Evolutionary conservation across 2,888 invertebrate species (phyloP).

Genomic region (Agrotis puta): DNA sequence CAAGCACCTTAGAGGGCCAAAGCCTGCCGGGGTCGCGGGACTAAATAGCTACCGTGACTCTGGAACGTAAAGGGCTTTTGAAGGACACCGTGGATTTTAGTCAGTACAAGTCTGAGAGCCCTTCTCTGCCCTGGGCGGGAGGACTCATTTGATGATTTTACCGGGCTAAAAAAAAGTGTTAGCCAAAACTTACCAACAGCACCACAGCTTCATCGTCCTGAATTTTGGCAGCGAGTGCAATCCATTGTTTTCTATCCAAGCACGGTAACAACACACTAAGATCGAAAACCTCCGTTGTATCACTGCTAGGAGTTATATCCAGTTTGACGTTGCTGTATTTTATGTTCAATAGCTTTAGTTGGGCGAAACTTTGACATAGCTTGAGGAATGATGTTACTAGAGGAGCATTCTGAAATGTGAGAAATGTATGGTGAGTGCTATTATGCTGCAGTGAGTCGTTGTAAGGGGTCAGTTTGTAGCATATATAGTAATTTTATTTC

Average conservation of each 20-base stretch:
- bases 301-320: slow-evolving; percentile 52
- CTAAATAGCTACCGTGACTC: too few species aligned
- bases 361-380: slow-evolving; percentile 78
- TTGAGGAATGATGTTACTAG: slow-evolving; percentile 78
- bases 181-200: slow-evolving; percentile 79
- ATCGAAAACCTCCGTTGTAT: slow-evolving; percentile 73
- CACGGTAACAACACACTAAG: slow-evolving; percentile 80
- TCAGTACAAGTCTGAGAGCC: too few species aligned
- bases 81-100: too few species aligned
- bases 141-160: too few species aligned
- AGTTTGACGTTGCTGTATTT: slow-evolving; percentile 83
- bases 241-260: slow-evolving; percentile 80
- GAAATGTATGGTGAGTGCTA: not conserved
- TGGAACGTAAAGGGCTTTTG: too few species aligned
- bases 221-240: slow-evolving; percentile 70
- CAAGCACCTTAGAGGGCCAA: too few species aligned
- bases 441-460: not conserved
- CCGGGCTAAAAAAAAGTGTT: too few species aligned
- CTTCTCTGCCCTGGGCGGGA: too few species aligned
- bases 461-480: too few species aligned
- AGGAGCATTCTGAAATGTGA: slow-evolving; percentile 79
- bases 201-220: slow-evolving; percentile 71
- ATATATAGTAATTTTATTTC: too few species aligned
- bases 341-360: slow-evolving; percentile 83
- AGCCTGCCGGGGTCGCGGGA: too few species aligned